A percentile compares a stretch with the other conserved stretches of the same genome.
Evolutionary conservation across 2,888 invertebrate genomes (phyloP).

Genomic region (Apotomis turbidana): DNA sequence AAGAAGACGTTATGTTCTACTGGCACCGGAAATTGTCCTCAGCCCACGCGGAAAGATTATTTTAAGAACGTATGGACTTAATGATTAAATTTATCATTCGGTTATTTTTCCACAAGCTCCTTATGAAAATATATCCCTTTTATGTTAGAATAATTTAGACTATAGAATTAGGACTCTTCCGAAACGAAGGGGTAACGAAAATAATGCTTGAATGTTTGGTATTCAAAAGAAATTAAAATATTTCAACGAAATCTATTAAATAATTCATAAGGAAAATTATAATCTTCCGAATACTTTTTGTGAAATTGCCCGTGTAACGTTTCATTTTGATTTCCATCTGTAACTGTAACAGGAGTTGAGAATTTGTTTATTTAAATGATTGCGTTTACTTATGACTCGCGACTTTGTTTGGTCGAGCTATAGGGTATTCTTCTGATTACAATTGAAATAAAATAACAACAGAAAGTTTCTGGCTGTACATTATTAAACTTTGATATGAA

Average conservation of each 20-base stretch:
- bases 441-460: background rate
- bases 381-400: conserved; percentile 1
- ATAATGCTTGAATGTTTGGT: conserved; percentile 13
- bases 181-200: conserved; percentile 23
- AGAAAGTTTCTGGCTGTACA: background rate
- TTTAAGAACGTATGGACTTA: too few relatives aligned
- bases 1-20: too few relatives aligned
- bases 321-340: conserved; percentile 15
- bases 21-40: too few relatives aligned
- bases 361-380: conserved; percentile 12
- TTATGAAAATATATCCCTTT: conserved; percentile 20
- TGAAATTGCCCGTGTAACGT: conserved; percentile 18
- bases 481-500: too few relatives aligned
- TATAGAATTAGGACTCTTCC: conserved; percentile 5
- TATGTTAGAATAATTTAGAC: conserved; percentile 20
- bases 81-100: background rate
- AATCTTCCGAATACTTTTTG: conserved; percentile 15
- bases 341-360: background rate
- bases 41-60: too few relatives aligned
- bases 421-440: background rate
- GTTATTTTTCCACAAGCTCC: conserved; percentile 15
- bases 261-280: conserved; percentile 26
- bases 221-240: conserved; percentile 32
- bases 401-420: background rate
- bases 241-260: conserved; percentile 20